phyloP scores from a whole-genome alignment of 2,113 vertebrate genomes.

The Gallinago jamesoni region DNA sequence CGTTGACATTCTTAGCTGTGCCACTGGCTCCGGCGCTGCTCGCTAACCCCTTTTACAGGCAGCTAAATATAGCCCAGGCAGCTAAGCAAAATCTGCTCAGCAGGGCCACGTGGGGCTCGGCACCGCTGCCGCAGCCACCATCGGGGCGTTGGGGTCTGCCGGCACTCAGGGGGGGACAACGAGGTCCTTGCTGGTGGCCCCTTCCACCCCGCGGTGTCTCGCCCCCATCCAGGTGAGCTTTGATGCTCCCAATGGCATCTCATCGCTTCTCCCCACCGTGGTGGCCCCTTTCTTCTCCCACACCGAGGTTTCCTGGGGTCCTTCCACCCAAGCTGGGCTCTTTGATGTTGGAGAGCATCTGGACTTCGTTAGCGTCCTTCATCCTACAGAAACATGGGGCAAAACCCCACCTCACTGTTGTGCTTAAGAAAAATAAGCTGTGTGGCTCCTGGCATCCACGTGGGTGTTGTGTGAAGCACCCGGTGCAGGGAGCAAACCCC shows the following conservation, averaged over 20 bases:
- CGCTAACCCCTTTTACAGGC: slow-evolving; percentile 63
- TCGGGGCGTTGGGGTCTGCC: background rate
- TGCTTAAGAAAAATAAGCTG: background rate
- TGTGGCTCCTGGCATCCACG: rapidly evolving
- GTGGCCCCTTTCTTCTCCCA: rapidly evolving
- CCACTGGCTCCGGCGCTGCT: slow-evolving; percentile 53
- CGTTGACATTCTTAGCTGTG: slow-evolving; percentile 60
- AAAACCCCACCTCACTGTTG: background rate
- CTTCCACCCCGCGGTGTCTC: background rate
- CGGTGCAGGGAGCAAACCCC: rapidly evolving
- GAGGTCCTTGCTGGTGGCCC: background rate
- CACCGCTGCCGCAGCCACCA: background rate
- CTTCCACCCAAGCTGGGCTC: rapidly evolving
- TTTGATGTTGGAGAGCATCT: background rate
- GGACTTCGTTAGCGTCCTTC: background rate
- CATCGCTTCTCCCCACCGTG: rapidly evolving
- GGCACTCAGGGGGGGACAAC: background rate
- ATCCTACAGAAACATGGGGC: background rate
- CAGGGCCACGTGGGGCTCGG: slow-evolving; percentile 15
- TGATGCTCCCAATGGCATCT: rapidly evolving
- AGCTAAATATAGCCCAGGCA: slow-evolving; percentile 67
- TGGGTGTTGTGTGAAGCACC: rapidly evolving
- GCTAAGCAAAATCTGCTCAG: slow-evolving; percentile 58
- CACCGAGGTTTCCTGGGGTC: rapidly evolving
- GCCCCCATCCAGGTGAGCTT: background rate